These are phyloP conservation scores for Myotis pilosus DNA, from an alignment of 2,797 vertebrate genomes.

Conservation along the genomic window DNA sequence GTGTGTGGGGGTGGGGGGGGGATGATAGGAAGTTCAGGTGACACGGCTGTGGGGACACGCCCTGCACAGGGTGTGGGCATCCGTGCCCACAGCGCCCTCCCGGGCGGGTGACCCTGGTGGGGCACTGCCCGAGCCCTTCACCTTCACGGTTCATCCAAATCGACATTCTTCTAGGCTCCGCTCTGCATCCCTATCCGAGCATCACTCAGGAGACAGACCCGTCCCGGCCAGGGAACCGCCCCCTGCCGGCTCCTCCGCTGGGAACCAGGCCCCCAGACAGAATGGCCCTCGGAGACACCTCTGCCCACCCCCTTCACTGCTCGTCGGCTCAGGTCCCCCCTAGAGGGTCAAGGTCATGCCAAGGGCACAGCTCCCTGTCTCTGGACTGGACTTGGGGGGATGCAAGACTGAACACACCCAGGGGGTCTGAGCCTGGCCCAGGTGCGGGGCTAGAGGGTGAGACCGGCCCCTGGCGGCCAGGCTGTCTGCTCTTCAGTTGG, in stretches of 20 bases:
- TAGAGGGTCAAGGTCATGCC: background rate
- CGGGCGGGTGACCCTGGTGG: background rate
- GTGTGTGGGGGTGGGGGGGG: too few species aligned
- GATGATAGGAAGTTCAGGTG: background rate
- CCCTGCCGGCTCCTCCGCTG: background rate
- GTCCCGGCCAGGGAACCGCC: background rate
- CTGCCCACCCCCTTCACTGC: background rate
- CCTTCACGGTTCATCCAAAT: background rate
- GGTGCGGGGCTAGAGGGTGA: background rate
- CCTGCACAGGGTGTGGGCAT: background rate
- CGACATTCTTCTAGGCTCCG: background rate
- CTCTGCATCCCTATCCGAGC: background rate
- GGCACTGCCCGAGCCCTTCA: background rate
- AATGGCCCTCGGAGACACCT: background rate
- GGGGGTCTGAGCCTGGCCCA: background rate
- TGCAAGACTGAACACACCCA: background rate
- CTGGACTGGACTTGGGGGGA: background rate
- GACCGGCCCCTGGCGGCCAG: background rate
- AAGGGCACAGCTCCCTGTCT: background rate
- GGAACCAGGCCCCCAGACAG: background rate
- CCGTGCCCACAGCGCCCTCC: background rate
- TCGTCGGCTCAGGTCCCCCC: background rate
- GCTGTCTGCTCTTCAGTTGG: background rate
- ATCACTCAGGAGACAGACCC: background rate
- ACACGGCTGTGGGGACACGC: background rate